Evolutionary conservation across 2,113 vertebrate genomes (phyloP).

Genomic region (Hippoglossus stenolepis): DNA sequence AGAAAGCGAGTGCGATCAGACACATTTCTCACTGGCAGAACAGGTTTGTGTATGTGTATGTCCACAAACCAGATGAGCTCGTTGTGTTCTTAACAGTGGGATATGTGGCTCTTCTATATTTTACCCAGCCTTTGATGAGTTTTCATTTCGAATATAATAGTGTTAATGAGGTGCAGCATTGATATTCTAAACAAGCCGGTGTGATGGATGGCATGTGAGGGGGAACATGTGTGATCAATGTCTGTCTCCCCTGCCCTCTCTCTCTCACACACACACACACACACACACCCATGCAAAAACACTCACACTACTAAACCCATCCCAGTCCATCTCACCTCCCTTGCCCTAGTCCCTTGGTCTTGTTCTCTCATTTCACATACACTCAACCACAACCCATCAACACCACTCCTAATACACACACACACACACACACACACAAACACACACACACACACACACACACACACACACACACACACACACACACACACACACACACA

Average conservation of each 20-base stretch:
- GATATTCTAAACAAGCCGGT: conserved; percentile 7
- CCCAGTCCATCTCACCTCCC: conserved; percentile 49
- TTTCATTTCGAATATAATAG: neutral
- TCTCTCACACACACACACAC: conserved; percentile 1
- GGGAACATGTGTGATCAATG: conserved; percentile 31
- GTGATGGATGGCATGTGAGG: conserved; percentile 25
- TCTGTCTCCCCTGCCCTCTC: neutral
- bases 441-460: conserved; percentile 52
- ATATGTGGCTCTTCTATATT: neutral
- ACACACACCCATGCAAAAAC: conserved; percentile 15
- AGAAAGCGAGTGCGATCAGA: neutral
- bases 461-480: conserved; percentile 47
- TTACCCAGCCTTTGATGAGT: neutral
- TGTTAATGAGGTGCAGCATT: neutral
- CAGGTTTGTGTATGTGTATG: conserved; percentile 11
- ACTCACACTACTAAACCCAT: conserved; percentile 17
- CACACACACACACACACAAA: conserved; percentile 48
- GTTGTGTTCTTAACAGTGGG: neutral
- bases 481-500: conserved; percentile 53
- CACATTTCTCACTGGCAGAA: conserved; percentile 3
- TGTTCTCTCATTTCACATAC: conserved; percentile 67
- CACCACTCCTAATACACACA: conserved; percentile 58
- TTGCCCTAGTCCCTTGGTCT: conserved; percentile 44
- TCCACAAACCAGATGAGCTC: neutral
- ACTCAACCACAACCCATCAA: conserved; percentile 56